These are phyloP conservation scores for Potamarius usumacintae DNA, from an alignment of 2,113 vertebrate genomes.

Conservation along the genomic window DNA sequence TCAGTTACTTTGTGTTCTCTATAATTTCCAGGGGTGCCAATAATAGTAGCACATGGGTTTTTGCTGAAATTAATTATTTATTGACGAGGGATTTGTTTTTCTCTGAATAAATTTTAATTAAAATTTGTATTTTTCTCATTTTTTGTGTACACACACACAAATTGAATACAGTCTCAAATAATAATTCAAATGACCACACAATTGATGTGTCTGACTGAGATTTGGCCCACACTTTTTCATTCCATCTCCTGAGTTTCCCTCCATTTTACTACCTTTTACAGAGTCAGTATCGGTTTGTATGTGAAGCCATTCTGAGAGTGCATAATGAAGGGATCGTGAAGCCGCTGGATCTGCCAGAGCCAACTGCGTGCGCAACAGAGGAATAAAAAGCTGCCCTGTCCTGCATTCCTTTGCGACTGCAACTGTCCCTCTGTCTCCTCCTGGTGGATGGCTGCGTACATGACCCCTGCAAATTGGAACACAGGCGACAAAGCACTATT, in stretches of 20 bases:
- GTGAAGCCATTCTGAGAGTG: slow-evolving; percentile 55
- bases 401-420: slow-evolving; percentile 10
- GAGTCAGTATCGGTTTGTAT: slow-evolving; percentile 58
- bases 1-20: too few relatives aligned
- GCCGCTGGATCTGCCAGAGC: slow-evolving; percentile 28
- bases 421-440: slow-evolving; percentile 30
- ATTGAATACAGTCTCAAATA: neutral
- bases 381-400: slow-evolving; percentile 35
- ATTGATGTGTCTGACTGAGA: neutral
- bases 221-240: neutral
- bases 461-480: slow-evolving; percentile 41
- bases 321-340: slow-evolving; percentile 50
- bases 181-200: neutral
- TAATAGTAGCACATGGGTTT: too few relatives aligned
- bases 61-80: too few relatives aligned
- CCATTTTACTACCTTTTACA: slow-evolving; percentile 4
- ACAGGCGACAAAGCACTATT: slow-evolving; percentile 52
- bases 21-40: too few relatives aligned
- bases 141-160: too few relatives aligned
- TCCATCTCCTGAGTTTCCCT: neutral
- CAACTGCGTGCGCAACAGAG: slow-evolving; percentile 18
- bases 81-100: too few relatives aligned
- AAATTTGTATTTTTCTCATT: too few relatives aligned
- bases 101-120: too few relatives aligned
- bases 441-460: slow-evolving; percentile 35